Base-by-base conservation (phyloP, 2,797 vertebrate species). In the Pipistrellus pipistrellus region DNA sequence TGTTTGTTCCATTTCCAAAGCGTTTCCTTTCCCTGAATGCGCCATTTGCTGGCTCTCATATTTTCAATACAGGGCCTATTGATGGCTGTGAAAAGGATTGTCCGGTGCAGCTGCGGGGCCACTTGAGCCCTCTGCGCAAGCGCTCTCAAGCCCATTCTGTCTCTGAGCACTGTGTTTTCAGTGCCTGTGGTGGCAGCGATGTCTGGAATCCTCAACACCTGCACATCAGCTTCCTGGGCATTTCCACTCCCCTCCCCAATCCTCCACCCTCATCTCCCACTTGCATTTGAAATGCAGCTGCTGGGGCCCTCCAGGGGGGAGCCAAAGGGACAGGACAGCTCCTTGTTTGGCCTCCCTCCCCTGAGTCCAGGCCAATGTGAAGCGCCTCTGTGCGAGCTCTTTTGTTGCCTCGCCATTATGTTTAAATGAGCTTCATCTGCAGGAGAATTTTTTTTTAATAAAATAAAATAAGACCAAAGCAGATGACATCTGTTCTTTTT, bases 161-260 rank as follows among this genome's bases (percentile, higher is more conserved):
- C 95, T 95, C 94, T 48, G 97, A 90, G 93, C 87, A 84, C 95
- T 96, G 93, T 95, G 90, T 93, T 88, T 93, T 62, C 82, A 41
- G 72, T 86, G 95, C 82, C 71, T 11, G 55, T 94, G 95, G 64
- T 90, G 85, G 91, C 88, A 97, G 96, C 59, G 86, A 75, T 85
- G 95, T 96, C 97, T 98, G 97, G 97, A 98, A 98, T 98, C 96
- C 95, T 96, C 91, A 93, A 97, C 97, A 98, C 97, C 98, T 97
- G 97, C 97, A 96, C 1, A 10, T 95, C 95, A 95, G 97, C 96
- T 98, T 97, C 93, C 98, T 97, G 96, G 71, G 96, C 85, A 72
- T 84, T 96, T 97, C 96, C 96, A 89, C 46, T 35, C 44, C 30
- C 32, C 78, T 84, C 86, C 85, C 82, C 25, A 3, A 0, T 0